Percentiles rank a stretch among this genome's conserved stretches.
Evolutionary conservation across 2,888 invertebrate genomes (phyloP).

Genomic region (Lysandra bellargus): DNA sequence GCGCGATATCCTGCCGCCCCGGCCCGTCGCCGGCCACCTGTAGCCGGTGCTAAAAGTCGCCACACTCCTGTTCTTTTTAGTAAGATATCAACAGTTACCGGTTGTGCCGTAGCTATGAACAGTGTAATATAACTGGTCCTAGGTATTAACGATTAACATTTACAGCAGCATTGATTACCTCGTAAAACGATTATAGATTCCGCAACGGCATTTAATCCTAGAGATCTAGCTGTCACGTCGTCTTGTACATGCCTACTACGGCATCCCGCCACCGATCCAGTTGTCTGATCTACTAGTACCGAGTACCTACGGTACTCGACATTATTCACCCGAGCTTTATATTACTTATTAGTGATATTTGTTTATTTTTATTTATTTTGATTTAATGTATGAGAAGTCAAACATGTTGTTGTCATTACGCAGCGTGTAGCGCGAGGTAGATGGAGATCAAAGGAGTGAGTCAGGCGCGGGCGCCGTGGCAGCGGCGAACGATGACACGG

Average conservation of each 20-base stretch:
- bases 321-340: background rate
- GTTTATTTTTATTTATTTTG: background rate
- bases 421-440: background rate
- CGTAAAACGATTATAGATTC: background rate
- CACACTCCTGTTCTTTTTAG: background rate
- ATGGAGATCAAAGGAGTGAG: slow-evolving; percentile 9
- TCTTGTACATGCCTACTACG: background rate
- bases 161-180: background rate
- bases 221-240: background rate
- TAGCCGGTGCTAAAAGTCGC: background rate
- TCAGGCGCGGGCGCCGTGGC: slow-evolving; percentile 3
- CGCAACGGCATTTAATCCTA: background rate
- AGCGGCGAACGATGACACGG: background rate
- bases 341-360: background rate
- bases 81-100: background rate
- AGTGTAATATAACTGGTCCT: background rate
- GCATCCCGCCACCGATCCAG: background rate
- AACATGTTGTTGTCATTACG: slow-evolving; percentile 11
- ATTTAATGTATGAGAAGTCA: background rate
- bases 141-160: background rate
- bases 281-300: background rate
- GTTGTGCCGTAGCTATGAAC: background rate
- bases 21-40: background rate
- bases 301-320: background rate
- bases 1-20: background rate